Evolutionary conservation across 2,797 vertebrate species (phyloP).

Genomic region (Scomberomorus guttatus): DNA sequence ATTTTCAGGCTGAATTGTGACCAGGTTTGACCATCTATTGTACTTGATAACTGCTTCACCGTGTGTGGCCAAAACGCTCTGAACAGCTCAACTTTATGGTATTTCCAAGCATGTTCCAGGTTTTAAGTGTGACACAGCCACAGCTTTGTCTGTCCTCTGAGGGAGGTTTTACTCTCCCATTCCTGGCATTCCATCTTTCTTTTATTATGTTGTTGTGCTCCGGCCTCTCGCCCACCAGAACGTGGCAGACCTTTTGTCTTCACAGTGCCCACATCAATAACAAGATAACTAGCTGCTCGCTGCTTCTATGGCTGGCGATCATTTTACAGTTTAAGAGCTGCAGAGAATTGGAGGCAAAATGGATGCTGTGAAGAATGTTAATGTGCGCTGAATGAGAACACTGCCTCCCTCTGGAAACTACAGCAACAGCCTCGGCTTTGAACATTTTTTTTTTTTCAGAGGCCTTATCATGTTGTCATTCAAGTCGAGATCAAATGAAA

Average conservation of each 20-base stretch:
- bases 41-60: background rate
- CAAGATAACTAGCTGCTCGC: constrained; percentile 65
- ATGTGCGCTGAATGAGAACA: constrained; percentile 66
- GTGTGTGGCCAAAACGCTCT: constrained; percentile 40
- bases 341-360: constrained; percentile 82
- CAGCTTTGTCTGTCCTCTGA: constrained; percentile 23
- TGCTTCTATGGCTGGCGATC: constrained; percentile 71
- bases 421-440: constrained; percentile 46
- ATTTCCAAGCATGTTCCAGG: constrained; percentile 54
- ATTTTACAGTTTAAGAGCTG: constrained; percentile 79
- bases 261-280: constrained; percentile 72
- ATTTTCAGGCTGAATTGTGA: constrained; percentile 8
- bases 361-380: constrained; percentile 77
- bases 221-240: constrained; percentile 15
- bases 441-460: constrained; percentile 26
- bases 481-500: no score
- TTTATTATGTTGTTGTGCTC: constrained; percentile 64
- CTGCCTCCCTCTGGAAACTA: constrained; percentile 76
- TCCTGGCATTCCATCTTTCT: constrained; percentile 69
- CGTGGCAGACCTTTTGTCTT: constrained; percentile 49
- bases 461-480: constrained; percentile 30
- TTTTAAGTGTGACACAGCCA: constrained; percentile 57
- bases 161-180: constrained; percentile 57
- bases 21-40: background rate
- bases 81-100: constrained; percentile 48